Percentiles rank a stretch among this genome's conserved stretches.
phyloP scores from a whole-genome alignment of 2,888 invertebrate genomes.

The Xestobium rufovillosum region DNA sequence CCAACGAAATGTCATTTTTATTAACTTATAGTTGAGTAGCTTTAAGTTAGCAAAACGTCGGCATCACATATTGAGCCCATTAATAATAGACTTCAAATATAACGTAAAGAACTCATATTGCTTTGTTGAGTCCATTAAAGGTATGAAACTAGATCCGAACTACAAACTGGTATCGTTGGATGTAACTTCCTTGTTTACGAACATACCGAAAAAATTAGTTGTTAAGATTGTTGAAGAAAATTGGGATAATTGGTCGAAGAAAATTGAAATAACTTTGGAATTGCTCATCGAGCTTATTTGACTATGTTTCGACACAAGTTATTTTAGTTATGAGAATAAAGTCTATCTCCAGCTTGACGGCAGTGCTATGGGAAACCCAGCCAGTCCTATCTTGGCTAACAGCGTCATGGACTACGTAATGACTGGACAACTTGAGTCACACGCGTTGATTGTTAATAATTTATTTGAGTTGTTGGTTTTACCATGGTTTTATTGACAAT shows the following conservation, averaged over 20 bases:
- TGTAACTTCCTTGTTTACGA: conserved; percentile 12
- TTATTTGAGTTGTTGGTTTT: too few relatives aligned
- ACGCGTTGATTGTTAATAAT: too few relatives aligned
- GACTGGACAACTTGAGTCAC: too few relatives aligned
- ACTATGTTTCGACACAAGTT: conserved; percentile 13
- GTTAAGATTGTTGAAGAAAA: conserved; percentile 8
- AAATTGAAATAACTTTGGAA: conserved; percentile 5
- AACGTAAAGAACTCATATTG: conserved; percentile 13
- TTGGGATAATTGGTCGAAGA: conserved; percentile 7
- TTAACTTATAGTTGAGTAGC: too few relatives aligned
- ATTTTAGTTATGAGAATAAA: conserved; percentile 8
- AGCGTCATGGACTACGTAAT: conserved; percentile 11
- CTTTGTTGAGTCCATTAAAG: conserved; percentile 9
- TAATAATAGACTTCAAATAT: too few relatives aligned
- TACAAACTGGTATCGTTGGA: conserved; percentile 10
- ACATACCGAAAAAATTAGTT: conserved; percentile 14
- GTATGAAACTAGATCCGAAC: conserved; percentile 8
- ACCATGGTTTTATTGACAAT: too few relatives aligned
- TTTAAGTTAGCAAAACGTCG: too few relatives aligned
- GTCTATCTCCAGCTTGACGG: conserved; percentile 10
- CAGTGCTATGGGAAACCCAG: conserved; percentile 14
- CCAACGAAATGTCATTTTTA: too few relatives aligned
- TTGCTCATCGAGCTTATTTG: conserved; percentile 7
- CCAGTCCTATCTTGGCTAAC: conserved; percentile 10
- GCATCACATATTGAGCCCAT: too few relatives aligned